Base-by-base conservation (phyloP, 2,797 vertebrate genomes). In the Aplochiton taeniatus region DNA sequence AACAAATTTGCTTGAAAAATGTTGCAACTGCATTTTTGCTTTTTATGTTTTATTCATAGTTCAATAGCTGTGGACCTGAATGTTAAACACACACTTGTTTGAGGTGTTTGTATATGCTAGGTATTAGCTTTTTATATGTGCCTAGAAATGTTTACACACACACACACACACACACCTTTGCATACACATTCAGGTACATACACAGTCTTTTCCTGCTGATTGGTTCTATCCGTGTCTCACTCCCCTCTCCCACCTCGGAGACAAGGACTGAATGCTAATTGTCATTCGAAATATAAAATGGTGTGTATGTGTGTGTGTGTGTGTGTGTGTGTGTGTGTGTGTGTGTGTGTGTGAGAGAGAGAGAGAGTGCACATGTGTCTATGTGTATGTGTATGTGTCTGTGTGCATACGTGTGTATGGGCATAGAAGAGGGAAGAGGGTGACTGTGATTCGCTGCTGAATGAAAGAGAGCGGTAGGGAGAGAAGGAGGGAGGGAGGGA, bases 371-470 rank as follows among this genome's bases (percentile, higher is more conserved):
- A n/a, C n/a, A n/a, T 53, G 55, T 50, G 63, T 58, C 51, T 63
- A 18, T 47, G 42, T 56, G 51, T 61, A 61, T 69, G 68, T 64
- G 47, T 55, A 49, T 57, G 48, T 81, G 73, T 69, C 51, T 63
- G 41, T 47, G 42, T 53, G 51, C 58, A 61, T 69, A 66, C 61
- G 47, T 55, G 52, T 57, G 48, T 81, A 72, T 69, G 20, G 59
- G 62, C 20, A 43, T 69, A 57, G 65, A 77, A 19, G 78, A 83
- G 76, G 58, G 76, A 77, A 63, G 72, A 82, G 82, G 84, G 77
- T 73, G 78, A 45, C 69, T 84, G 81, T 85, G 90, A 92, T 92
- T 93, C 81, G 91, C 89, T 90, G 85, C 79, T 46, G 80, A 67
- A 83, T 81, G 86, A 89, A 87, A 78, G 81, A 85, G 72, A 73